Base-by-base conservation (phyloP, 2,113 vertebrate genomes). In the Gila orcuttii region DNA sequence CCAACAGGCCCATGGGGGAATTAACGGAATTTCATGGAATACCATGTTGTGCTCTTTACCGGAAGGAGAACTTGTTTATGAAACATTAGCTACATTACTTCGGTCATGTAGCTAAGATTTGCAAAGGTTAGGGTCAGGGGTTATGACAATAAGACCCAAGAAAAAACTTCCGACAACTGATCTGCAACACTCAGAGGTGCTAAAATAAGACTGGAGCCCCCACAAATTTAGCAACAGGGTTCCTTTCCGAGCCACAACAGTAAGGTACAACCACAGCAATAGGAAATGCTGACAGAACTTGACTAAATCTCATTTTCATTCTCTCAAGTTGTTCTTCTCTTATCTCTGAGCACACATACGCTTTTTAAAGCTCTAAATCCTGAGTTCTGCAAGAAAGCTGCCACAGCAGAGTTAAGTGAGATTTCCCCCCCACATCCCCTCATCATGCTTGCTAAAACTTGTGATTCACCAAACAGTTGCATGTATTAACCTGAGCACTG, bases 221-320 rank as follows among this genome's bases (percentile, higher is more conserved):
- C 86, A 89, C 92, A 93, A 93, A 91, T 94, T 91, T 91, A 94
- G 91, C 84, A 64, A 45, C 36, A 31, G 64, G 19, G 19, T 73
- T 85, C 85, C 74, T 91, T 86, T 90, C 86, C 88, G 84, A 93
- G 90, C 83, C 84, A 81, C 83, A 89, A 89, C 47, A 28, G 66
- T 5, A 42, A 60, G 36, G 60, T 73, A 59, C 71, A 68, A 59
- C 71, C 73, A 57, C 25, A 69, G 39, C 25, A 85, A 60, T 47
- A 87, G 84, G 86, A 42, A 84, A 89, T 66, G n/a, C 59, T 81
- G 39, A 28, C 9, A 47, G n/a, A 64, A 8, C 23, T 21, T 6
- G n/a, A 75, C 15, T 25, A 8, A 64, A 62, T 64, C 13, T 25
- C 7, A 45, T 62, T 79, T 62, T 45, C 4, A 62, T 15, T 59